A percentile compares a stretch with the other conserved stretches of the same genome.
Evolutionary conservation across 2,888 invertebrate genomes (phyloP).

Genomic region (Pristionchus entomophagus): DNA sequence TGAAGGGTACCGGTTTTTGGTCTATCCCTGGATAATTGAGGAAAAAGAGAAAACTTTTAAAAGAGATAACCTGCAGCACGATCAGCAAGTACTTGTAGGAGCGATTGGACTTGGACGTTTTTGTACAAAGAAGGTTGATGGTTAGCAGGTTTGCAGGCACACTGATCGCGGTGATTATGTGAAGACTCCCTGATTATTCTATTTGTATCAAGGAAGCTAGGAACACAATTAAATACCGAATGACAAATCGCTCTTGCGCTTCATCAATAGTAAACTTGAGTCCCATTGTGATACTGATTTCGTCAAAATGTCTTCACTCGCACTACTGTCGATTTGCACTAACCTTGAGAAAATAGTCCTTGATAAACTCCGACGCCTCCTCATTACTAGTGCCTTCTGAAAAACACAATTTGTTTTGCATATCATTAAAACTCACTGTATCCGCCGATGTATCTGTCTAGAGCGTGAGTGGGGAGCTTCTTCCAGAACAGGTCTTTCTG

Average conservation of each 20-base stretch:
- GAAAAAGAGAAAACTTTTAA: too few relatives aligned
- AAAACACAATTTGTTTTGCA: not conserved
- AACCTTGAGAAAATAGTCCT: slow-evolving; percentile 44
- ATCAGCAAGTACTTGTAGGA: too few relatives aligned
- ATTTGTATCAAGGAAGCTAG: too few relatives aligned
- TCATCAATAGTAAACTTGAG: not conserved
- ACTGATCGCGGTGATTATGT: too few relatives aligned
- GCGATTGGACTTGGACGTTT: too few relatives aligned
- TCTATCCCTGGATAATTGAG: too few relatives aligned
- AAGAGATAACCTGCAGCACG: too few relatives aligned
- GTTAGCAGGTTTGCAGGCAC: too few relatives aligned
- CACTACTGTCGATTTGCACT: not conserved
- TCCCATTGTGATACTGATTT: not conserved
- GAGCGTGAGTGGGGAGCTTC: slow-evolving; percentile 47
- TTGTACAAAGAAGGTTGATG: too few relatives aligned
- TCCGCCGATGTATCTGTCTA: slow-evolving; percentile 49
- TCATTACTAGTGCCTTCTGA: not conserved
- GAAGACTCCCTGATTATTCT: too few relatives aligned
- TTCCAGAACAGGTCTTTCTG: slow-evolving; percentile 52
- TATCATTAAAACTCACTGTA: slow-evolving; percentile 42
- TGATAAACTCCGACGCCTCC: slow-evolving; percentile 10
- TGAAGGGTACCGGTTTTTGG: too few relatives aligned
- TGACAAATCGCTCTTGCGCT: not conserved
- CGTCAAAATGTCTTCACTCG: not conserved
- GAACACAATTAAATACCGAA: not conserved